Conservation (phyloP, 2,113 vertebrate genomes). For the Charadrius vociferus region DNA sequence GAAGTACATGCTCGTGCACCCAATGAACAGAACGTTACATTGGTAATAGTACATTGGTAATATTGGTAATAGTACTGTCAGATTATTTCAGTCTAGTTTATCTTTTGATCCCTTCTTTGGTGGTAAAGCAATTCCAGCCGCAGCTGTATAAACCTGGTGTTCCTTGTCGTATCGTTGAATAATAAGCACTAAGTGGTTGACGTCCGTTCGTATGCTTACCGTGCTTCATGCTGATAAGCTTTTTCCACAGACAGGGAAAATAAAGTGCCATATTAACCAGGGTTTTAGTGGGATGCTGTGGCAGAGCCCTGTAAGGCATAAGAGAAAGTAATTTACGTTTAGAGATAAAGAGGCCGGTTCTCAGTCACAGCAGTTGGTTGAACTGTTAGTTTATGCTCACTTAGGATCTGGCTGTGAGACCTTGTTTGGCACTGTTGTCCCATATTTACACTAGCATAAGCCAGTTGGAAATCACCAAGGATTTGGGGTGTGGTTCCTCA, state of each 20-base stretch:
- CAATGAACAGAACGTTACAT: background rate
- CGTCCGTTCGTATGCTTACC: rapidly evolving
- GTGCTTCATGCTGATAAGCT: background rate
- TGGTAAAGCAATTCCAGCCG: background rate
- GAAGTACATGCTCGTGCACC: background rate
- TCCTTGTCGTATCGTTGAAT: background rate
- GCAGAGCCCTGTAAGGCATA: background rate
- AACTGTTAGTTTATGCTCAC: background rate
- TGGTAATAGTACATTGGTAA: background rate
- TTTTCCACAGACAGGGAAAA: background rate
- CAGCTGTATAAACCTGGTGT: background rate
- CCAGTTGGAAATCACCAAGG: background rate
- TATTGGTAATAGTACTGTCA: background rate
- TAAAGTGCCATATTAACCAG: background rate
- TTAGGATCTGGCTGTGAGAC: background rate
- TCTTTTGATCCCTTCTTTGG: background rate
- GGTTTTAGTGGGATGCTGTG: background rate
- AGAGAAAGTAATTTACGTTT: background rate
- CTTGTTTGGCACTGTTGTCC: background rate
- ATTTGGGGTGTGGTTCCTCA: background rate
- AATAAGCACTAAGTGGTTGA: background rate
- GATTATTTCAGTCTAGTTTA: background rate
- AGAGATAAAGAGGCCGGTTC: background rate
- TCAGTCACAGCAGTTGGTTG: background rate
- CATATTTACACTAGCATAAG: background rate